Evolutionary conservation across 2,888 invertebrate genomes (phyloP), one percentile per base, ranked within the genome.

Genomic region (Platerodrilus igneus): DNA sequence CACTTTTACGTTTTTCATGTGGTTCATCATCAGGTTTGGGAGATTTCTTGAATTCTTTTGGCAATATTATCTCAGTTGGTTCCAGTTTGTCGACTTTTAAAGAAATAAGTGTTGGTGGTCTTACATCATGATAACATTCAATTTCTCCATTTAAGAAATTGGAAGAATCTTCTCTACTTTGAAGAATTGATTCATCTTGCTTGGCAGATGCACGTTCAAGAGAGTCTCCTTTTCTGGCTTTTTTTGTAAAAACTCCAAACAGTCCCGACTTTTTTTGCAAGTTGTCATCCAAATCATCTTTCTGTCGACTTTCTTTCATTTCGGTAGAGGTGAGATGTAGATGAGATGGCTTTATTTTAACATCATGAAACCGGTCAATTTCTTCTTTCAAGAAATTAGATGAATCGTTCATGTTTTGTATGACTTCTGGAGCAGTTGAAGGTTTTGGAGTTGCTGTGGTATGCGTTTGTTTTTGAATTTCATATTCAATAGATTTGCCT

Each of bases 51-150:
- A 34, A 5, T 18, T 22, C 17, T 20, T 33, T 35, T n/a, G 19
- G 3, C 2, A n/a, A 13, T 14, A 15, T 15, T 37, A 10, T 11
- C 11, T 21, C 11, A 5, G 19, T 10, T 19, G 15, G 9, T 28
- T 27, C 9, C 35, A 11, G 15, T 37, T 14, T 27, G 33, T 26
- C 20, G 25, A 30, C 16, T 37, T 25, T n/a, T n/a, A n/a, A n/a
- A n/a, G n/a, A n/a, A n/a, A 21, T 42, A 32, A 37, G n/a, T 21
- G 8, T 21, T n/a, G n/a, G n/a, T n/a, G 53, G 49, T 30, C 48
- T 50, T 9, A 57, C 59, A 44, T 63, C 63, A 32, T 63, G 56
- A 32, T 57, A 60, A 21, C 52, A 45, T 30, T 53, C 46, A 32
- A 59, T 41, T 57, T 63, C 63, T 27, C 52, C 50, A 32, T 48